A percentile compares a stretch with the other conserved stretches of the same genome.
phyloP scores from a whole-genome alignment of 2,113 vertebrate species.

The human region DNA sequence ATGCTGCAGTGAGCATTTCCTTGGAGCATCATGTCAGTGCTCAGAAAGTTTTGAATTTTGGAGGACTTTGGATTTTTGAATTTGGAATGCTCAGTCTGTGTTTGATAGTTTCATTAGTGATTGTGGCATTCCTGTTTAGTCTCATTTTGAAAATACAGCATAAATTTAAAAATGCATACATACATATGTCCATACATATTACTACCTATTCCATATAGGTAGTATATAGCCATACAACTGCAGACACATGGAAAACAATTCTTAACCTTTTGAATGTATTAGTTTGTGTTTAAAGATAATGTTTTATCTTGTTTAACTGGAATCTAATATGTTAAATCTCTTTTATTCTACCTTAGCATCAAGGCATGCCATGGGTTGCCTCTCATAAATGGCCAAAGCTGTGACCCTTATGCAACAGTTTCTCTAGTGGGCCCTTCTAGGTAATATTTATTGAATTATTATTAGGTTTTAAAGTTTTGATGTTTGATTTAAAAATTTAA shows the following conservation, averaged over 20 bases:
- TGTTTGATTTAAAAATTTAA: conserved; percentile 27
- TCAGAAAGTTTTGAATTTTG: neutral
- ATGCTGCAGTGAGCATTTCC: neutral
- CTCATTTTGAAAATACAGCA: neutral
- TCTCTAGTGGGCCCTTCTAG: conserved; percentile 96
- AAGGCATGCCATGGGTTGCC: conserved; percentile 97
- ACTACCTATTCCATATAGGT: too few relatives aligned
- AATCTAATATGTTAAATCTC: conserved; percentile 44
- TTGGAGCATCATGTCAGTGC: neutral
- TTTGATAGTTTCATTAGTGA: neutral
- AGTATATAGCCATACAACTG: neutral
- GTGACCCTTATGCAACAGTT: conserved; percentile 96
- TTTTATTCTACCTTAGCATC: conserved; percentile 86
- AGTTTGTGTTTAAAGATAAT: conserved; percentile 2
- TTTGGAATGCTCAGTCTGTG: neutral
- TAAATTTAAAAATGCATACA: neutral
- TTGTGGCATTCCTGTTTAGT: neutral
- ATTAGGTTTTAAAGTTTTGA: conserved; percentile 34
- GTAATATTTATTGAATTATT: conserved; percentile 82
- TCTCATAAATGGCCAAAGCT: conserved; percentile 96
- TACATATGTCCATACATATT: too few relatives aligned
- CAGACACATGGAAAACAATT: neutral
- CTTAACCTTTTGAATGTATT: conserved; percentile 28
- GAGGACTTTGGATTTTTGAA: neutral
- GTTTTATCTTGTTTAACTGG: neutral